These are phyloP conservation scores for Myotis myotis DNA, from an alignment of 2,797 vertebrate genomes.

Conservation along the genomic window DNA sequence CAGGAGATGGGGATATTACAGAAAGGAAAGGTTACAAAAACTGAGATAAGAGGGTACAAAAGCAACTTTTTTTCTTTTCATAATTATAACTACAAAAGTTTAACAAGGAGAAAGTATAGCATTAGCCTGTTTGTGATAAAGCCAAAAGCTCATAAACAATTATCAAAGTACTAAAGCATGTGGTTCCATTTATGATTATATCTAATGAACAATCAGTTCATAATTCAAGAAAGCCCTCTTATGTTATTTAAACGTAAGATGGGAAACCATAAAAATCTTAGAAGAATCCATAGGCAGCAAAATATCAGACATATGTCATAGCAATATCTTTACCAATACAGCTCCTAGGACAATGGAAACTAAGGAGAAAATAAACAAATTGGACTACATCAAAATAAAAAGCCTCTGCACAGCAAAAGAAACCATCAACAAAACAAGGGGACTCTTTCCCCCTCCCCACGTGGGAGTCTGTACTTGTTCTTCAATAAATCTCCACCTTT, in stretches of 20 bases:
- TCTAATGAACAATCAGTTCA: not conserved
- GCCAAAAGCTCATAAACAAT: not conserved
- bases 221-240: slow-evolving; percentile 15
- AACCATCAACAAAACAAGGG: too few relatives aligned
- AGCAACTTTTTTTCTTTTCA: not conserved
- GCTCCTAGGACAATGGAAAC: too few relatives aligned
- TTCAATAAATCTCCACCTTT: too few relatives aligned
- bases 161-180: not conserved
- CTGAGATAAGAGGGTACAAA: not conserved
- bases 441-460: too few relatives aligned
- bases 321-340: too few relatives aligned
- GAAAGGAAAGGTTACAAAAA: not conserved
- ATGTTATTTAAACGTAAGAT: not conserved
- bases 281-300: too few relatives aligned
- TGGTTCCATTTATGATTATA: not conserved
- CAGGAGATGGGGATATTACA: not conserved
- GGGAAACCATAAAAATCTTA: too few relatives aligned
- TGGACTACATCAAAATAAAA: too few relatives aligned
- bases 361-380: too few relatives aligned
- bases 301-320: too few relatives aligned
- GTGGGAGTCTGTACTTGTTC: too few relatives aligned
- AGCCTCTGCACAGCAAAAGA: too few relatives aligned
- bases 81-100: slow-evolving; percentile 11
- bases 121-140: not conserved
- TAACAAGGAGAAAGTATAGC: not conserved